Percentiles rank a stretch among this genome's conserved stretches.
These are phyloP conservation scores for Hirtodrosophila cameraria DNA, from an alignment of 2,888 invertebrate genomes.

Conservation along the genomic window DNA sequence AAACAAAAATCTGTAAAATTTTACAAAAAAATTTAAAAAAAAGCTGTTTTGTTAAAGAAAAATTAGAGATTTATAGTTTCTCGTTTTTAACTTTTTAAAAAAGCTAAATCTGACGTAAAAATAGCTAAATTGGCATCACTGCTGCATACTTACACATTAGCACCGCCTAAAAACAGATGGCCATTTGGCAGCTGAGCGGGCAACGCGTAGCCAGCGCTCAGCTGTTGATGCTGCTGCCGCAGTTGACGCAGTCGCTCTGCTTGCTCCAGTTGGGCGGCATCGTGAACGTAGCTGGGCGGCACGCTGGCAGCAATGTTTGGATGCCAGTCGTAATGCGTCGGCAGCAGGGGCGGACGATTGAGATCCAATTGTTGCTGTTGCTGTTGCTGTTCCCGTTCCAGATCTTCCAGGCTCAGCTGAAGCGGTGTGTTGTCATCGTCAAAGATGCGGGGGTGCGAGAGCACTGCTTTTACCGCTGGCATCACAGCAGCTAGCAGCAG, in stretches of 20 bases:
- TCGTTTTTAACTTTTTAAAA: too few relatives aligned
- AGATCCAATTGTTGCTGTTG: conserved; percentile 35
- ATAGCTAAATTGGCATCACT: too few relatives aligned
- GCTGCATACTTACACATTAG: conserved; percentile 35
- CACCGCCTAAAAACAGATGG: conserved; percentile 36
- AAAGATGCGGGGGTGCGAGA: conserved; percentile 39
- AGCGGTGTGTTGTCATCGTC: conserved; percentile 70
- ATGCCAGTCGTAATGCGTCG: conserved; percentile 68
- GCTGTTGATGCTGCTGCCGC: conserved; percentile 60
- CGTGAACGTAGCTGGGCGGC: conserved; percentile 65
- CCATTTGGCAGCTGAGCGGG: conserved; percentile 46
- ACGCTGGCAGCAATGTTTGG: conserved; percentile 62
- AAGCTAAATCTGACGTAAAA: too few relatives aligned
- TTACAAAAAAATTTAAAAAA: too few relatives aligned
- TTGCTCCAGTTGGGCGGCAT: conserved; percentile 57
- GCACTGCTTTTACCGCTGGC: conserved; percentile 21
- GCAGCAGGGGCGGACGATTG: conserved; percentile 60
- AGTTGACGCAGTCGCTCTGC: conserved; percentile 54
- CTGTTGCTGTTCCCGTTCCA: conserved; percentile 86
- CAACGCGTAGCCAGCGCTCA: conserved; percentile 64
- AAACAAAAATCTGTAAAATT: too few relatives aligned
- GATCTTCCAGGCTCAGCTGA: conserved; percentile 90
- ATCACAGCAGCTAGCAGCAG: too few relatives aligned
- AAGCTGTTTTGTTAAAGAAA: too few relatives aligned
- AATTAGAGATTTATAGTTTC: too few relatives aligned